Evolutionary conservation across 2,797 vertebrate genomes (phyloP).

Genomic region (Fundulus diaphanus): DNA sequence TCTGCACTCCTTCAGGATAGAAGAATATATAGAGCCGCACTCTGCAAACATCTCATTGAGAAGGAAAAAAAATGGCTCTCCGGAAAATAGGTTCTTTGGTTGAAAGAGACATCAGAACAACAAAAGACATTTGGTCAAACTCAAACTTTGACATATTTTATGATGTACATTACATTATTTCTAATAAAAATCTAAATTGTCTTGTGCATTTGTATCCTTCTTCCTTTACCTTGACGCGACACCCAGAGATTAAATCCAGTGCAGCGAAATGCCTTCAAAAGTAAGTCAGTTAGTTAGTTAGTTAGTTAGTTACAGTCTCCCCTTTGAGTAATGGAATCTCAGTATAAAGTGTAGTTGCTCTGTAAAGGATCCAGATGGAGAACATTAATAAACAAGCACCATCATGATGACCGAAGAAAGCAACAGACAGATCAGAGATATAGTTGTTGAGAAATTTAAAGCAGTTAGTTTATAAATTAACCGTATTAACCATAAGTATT

Average conservation of each 20-base stretch:
- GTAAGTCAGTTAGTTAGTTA: background rate
- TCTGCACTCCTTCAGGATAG: slow-evolving; percentile 79
- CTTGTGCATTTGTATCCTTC: background rate
- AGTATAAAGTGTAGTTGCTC: background rate
- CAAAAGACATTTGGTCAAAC: background rate
- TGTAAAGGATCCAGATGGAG: background rate
- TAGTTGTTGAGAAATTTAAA: too few species aligned
- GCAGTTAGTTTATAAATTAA: too few species aligned
- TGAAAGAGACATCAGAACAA: slow-evolving; percentile 40
- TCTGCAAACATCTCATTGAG: slow-evolving; percentile 77
- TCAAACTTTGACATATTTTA: background rate
- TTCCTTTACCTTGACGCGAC: background rate
- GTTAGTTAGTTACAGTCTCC: background rate
- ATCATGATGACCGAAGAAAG: background rate
- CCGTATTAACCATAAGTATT: background rate
- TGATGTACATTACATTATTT: background rate
- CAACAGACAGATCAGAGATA: too few species aligned
- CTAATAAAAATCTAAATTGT: background rate
- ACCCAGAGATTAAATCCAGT: background rate
- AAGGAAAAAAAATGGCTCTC: slow-evolving; percentile 57
- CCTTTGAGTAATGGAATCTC: background rate
- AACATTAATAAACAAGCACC: background rate
- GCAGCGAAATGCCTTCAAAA: background rate
- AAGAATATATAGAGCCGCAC: slow-evolving; percentile 77
- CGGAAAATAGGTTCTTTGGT: slow-evolving; percentile 37